Evolutionary conservation across 2,888 invertebrate genomes (phyloP), one percentile per base, ranked within the genome.

Genomic region (Hyppa rectilinea): DNA sequence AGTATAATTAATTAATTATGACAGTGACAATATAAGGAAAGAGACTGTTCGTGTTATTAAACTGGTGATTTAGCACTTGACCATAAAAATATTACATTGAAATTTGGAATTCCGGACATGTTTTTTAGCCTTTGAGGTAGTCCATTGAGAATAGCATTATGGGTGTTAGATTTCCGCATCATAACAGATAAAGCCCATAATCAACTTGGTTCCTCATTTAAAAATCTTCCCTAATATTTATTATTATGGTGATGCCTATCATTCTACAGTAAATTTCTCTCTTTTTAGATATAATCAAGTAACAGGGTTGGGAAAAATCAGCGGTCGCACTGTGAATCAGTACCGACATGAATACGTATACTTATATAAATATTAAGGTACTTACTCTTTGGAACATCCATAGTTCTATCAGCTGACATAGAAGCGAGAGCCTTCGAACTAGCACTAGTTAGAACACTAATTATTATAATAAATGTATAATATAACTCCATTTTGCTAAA

Each of bases 351-450:
- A 26, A n/a, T n/a, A 26, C 0, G 7, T 4, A 17, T 5, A 5
- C 5, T 14, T 10, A 23, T 47, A 40, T 29, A 59, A 26, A 40
- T 43, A 53, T 20, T 2, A 12, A 4, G 20, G 10, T 20, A 77
- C 82, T 78, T 71, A 78, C 78, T 53, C 59, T 34, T 43, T 12
- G 6, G 2, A n/a, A 17, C 2, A 0, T 59, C 43, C 17, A 20
- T 20, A 1, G 4, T 14, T 23, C n/a, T 10, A 23, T 29, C 4
- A 12, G 7, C 0, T 12, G 17, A 6, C 23, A 14, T 17, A 40
- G 26, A 5, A 26, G 2, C 1, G 17, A 50, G 34, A 47, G 43
- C 10, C 0, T 23, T 31, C 29, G 69, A 58, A 58, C 10, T 14
- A 31, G 6, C 69, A 64, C 56, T 61, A n/a, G 23, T 23, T 31